Conservation (phyloP, 1,140 invertebrate species). For the Trialeurodes vaporariorum region DNA sequence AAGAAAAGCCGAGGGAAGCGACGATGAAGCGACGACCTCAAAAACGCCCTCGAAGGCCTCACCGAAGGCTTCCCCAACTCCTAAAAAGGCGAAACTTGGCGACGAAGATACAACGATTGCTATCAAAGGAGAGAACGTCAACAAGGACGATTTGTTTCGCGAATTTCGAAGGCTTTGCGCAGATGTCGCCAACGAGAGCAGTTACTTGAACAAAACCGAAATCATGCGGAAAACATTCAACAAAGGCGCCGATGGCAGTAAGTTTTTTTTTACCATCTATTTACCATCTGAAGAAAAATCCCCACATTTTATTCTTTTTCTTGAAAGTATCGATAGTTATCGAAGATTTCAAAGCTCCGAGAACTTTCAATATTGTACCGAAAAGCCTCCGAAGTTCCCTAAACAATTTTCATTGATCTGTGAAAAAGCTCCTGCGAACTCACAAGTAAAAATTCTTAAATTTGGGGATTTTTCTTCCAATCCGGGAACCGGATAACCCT, state of each 20-base stretch:
- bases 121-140: conserved; percentile 13
- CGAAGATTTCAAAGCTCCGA: too few relatives aligned
- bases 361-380: too few relatives aligned
- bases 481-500: too few relatives aligned
- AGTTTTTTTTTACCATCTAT: too few relatives aligned
- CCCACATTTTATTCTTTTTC: too few relatives aligned
- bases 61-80: background rate
- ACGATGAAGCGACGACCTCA: background rate
- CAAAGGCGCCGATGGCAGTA: conserved; percentile 47
- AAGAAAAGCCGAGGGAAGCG: conserved; percentile 3
- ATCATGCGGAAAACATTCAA: conserved; percentile 56
- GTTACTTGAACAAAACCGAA: conserved; percentile 72
- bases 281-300: too few relatives aligned
- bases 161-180: conserved; percentile 67
- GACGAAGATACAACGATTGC: background rate
- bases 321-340: too few relatives aligned
- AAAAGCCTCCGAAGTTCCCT: too few relatives aligned
- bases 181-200: conserved; percentile 57
- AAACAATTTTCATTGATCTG: too few relatives aligned
- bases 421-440: too few relatives aligned
- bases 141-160: conserved; percentile 58
- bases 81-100: conserved; percentile 16
- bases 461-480: too few relatives aligned
- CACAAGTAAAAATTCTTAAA: too few relatives aligned
- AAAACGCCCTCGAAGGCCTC: background rate